A percentile compares a stretch with the other conserved stretches of the same genome.
Conservation (phyloP, 1,140 invertebrate species). For the Habropoda laboriosa region DNA sequence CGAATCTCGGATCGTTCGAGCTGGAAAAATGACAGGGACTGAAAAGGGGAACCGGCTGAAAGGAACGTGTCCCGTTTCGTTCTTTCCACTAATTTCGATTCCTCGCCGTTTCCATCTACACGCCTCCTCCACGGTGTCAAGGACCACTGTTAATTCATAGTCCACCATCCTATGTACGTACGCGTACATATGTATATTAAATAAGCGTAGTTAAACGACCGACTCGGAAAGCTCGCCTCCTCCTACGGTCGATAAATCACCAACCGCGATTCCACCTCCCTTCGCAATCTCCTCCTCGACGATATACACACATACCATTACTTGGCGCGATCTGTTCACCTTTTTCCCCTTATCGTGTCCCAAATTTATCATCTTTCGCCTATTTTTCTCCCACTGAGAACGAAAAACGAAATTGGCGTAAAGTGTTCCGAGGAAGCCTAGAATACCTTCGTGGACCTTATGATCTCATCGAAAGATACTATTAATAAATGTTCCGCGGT, state of each 20-base stretch:
- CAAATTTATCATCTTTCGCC: too few species aligned
- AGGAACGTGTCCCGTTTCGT: conserved; percentile 25
- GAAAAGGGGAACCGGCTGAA: conserved; percentile 10
- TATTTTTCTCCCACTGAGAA: background rate
- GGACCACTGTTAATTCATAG: background rate
- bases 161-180: background rate
- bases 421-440: background rate
- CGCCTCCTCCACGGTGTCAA: background rate
- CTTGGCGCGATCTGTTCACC: too few species aligned
- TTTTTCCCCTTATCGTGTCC: too few species aligned
- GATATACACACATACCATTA: too few species aligned
- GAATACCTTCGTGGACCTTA: background rate
- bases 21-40: conserved; percentile 19
- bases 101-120: background rate
- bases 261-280: too few species aligned
- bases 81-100: conserved; percentile 42
- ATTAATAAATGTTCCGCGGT: conserved; percentile 54
- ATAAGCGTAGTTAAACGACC: too few species aligned
- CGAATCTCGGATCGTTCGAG: conserved; percentile 17
- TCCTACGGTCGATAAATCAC: too few species aligned
- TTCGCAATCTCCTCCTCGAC: too few species aligned
- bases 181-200: too few species aligned
- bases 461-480: conserved; percentile 15
- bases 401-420: background rate
- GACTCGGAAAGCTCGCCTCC: background rate